Conservation (phyloP, 2,888 invertebrate genomes). For the Ischnura elegans region DNA sequence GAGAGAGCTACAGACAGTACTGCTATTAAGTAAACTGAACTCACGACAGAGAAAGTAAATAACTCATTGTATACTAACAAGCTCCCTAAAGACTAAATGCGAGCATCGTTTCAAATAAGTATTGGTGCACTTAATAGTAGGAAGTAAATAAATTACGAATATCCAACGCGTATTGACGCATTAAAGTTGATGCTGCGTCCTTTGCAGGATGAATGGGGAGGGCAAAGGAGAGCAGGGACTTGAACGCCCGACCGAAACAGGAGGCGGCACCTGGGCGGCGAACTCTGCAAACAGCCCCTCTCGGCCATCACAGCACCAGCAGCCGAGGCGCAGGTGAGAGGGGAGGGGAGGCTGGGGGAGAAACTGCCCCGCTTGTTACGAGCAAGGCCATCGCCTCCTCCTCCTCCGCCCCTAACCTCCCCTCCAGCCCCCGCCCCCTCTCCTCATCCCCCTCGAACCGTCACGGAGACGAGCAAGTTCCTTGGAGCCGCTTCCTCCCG, state of each 20-base stretch:
- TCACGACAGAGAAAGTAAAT: too few species aligned
- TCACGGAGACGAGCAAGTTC: constrained; percentile 65
- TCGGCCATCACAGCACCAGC: constrained; percentile 29
- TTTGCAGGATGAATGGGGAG: constrained; percentile 59
- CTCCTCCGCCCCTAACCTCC: not conserved
- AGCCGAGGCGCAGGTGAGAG: constrained; percentile 61
- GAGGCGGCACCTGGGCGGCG: constrained; percentile 65
- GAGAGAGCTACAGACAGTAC: too few species aligned
- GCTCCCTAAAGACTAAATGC: too few species aligned
- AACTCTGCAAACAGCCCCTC: constrained; percentile 57
- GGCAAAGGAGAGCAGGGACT: not conserved
- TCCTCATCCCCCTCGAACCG: constrained; percentile 44
- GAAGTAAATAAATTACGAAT: too few species aligned
- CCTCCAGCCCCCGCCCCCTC: not conserved
- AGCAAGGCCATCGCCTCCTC: constrained; percentile 61
- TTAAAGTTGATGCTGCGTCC: too few species aligned
- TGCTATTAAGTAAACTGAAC: too few species aligned
- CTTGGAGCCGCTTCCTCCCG: constrained; percentile 55
- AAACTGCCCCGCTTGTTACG: constrained; percentile 62
- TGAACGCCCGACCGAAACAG: constrained; percentile 63
- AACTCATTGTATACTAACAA: too few species aligned
- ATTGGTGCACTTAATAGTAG: too few species aligned
- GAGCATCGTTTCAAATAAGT: too few species aligned
- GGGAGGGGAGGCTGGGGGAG: constrained; percentile 44
- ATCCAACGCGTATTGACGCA: too few species aligned